Evolutionary conservation across 2,113 vertebrate species (phyloP).

Genomic region (Rhadina sibilatrix): DNA sequence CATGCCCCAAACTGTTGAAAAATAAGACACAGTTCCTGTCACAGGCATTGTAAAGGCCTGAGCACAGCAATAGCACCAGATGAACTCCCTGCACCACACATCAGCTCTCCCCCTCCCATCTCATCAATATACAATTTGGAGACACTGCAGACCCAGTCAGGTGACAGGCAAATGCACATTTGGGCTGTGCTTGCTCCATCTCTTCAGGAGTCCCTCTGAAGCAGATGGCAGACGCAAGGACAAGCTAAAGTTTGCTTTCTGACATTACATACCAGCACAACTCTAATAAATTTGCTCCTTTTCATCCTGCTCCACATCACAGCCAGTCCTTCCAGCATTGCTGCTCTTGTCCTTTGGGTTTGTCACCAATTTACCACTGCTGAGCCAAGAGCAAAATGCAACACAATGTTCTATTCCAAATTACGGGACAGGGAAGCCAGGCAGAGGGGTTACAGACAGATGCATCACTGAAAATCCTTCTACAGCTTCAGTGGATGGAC

Average conservation of each 20-base stretch:
- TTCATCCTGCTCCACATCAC: background rate
- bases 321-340: background rate
- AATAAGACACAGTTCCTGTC: background rate
- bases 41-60: background rate
- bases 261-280: background rate
- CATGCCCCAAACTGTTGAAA: background rate
- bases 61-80: background rate
- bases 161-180: background rate
- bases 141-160: background rate
- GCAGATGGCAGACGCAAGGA: background rate
- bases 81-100: fast-evolving
- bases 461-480: background rate
- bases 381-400: background rate
- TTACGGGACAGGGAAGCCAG: background rate
- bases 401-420: background rate
- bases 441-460: background rate
- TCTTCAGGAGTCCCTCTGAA: background rate
- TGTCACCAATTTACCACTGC: background rate
- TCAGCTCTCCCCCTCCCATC: background rate
- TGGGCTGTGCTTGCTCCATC: background rate
- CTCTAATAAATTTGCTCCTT: background rate
- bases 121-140: background rate
- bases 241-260: background rate
- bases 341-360: background rate
- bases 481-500: background rate